Percentiles rank a stretch among this genome's conserved stretches.
Evolutionary conservation across 1,140 invertebrate species (phyloP).

Genomic region (Ruditapes philippinarum): DNA sequence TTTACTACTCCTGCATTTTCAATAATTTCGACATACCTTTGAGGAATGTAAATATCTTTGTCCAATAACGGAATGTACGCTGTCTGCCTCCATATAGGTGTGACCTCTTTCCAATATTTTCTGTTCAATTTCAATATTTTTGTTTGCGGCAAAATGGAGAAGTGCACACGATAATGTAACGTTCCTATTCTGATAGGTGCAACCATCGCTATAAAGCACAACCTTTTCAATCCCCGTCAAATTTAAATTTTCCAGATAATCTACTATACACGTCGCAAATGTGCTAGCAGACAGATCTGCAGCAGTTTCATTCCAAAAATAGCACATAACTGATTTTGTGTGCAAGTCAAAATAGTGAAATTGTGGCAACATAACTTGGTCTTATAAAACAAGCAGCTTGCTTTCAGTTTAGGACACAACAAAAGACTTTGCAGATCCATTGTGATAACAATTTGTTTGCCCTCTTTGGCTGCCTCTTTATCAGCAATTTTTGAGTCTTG

Average conservation of each 20-base stretch:
- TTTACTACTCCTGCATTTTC: not conserved
- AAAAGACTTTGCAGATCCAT: not conserved
- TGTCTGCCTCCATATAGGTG: conserved; percentile 21
- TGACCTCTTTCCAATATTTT: not conserved
- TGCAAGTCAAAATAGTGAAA: not conserved
- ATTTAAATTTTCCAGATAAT: conserved; percentile 7
- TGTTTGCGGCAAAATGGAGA: not conserved
- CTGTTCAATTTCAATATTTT: not conserved
- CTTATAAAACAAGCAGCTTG: conserved; percentile 6
- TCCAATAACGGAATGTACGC: not conserved
- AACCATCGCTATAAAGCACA: conserved; percentile 6
- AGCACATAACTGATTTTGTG: not conserved
- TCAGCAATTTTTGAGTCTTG: not conserved
- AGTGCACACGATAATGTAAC: not conserved
- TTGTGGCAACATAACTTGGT: conserved; percentile 6
- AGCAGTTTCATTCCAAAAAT: conserved; percentile 10
- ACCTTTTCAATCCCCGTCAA: conserved; percentile 2
- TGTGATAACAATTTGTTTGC: not conserved
- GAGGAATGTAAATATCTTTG: not conserved
- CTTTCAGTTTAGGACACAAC: not conserved
- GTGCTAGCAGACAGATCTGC: not conserved
- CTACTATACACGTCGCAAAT: not conserved
- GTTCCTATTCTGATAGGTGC: conserved; percentile 33
- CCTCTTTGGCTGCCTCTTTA: not conserved
- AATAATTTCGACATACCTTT: conserved; percentile 14